phyloP scores from a whole-genome alignment of 2,113 vertebrate genomes.

The Machaerirhynchus nigripectus region DNA sequence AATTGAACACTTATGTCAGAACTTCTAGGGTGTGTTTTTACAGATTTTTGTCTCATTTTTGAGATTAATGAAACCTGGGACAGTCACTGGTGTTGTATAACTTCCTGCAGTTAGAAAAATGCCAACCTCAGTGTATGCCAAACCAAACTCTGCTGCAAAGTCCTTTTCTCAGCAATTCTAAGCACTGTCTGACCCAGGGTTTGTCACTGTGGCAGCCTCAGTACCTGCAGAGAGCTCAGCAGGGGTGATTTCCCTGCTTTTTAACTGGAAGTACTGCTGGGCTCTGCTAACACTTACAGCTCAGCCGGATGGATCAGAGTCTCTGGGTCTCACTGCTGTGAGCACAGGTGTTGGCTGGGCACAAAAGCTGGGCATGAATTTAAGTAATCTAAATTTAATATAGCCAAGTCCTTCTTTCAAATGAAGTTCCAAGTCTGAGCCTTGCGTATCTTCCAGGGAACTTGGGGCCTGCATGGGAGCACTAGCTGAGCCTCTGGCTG shows the following conservation, averaged over 20 bases:
- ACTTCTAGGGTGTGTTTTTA: background rate
- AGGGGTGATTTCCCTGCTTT: background rate
- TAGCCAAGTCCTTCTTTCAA: background rate
- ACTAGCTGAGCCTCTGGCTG: background rate
- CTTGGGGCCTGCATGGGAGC: background rate
- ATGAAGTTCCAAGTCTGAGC: background rate
- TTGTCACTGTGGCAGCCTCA: background rate
- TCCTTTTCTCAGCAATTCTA: background rate
- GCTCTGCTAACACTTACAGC: background rate
- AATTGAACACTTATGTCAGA: background rate
- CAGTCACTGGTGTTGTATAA: background rate
- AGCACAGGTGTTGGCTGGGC: background rate
- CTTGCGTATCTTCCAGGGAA: background rate
- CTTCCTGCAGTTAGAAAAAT: background rate
- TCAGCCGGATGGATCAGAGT: background rate
- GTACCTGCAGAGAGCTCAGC: background rate
- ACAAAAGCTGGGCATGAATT: background rate
- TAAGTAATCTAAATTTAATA: background rate
- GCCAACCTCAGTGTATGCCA: background rate
- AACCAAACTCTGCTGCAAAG: background rate
- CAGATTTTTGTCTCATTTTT: background rate
- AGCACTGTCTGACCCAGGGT: background rate
- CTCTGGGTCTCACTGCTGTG: background rate
- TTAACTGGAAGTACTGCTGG: background rate
- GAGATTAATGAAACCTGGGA: background rate